These are phyloP conservation scores for Gnathonemus longibarbis DNA, from an alignment of 2,113 vertebrate genomes.

Conservation along the genomic window DNA sequence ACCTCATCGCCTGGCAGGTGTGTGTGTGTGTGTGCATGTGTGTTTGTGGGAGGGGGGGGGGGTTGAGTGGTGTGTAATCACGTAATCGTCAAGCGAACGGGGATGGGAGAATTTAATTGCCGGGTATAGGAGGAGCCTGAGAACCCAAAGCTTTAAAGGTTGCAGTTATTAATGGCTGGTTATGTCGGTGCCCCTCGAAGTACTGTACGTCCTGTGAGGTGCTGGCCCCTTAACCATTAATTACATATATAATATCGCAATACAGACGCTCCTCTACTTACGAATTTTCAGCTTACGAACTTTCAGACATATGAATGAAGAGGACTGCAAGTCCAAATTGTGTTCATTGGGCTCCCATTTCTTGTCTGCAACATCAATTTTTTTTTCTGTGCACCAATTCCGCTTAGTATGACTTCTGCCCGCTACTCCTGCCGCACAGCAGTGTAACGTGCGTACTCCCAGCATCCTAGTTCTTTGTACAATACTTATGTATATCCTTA, in stretches of 20 bases:
- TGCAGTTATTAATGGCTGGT: neutral
- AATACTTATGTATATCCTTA: no score
- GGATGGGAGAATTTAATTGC: neutral
- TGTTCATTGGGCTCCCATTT: no score
- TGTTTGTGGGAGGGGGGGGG: neutral
- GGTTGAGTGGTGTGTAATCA: neutral
- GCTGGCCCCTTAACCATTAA: neutral
- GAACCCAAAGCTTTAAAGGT: neutral
- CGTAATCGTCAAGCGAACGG: neutral
- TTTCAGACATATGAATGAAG: no score
- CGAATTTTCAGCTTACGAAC: no score
- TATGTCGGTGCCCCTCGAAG: neutral
- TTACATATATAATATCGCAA: neutral
- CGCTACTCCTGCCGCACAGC: no score
- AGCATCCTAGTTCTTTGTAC: no score
- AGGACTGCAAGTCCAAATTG: no score
- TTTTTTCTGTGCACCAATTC: no score
- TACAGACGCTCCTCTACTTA: no score
- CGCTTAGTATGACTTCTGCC: no score
- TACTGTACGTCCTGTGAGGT: neutral
- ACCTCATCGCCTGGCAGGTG: constrained; percentile 98
- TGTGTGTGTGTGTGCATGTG: neutral
- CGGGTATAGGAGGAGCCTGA: neutral
- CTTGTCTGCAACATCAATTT: no score
- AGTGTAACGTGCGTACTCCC: no score